Base-by-base conservation (phyloP, 2,797 vertebrate species). In the Muscicapa striata region DNA sequence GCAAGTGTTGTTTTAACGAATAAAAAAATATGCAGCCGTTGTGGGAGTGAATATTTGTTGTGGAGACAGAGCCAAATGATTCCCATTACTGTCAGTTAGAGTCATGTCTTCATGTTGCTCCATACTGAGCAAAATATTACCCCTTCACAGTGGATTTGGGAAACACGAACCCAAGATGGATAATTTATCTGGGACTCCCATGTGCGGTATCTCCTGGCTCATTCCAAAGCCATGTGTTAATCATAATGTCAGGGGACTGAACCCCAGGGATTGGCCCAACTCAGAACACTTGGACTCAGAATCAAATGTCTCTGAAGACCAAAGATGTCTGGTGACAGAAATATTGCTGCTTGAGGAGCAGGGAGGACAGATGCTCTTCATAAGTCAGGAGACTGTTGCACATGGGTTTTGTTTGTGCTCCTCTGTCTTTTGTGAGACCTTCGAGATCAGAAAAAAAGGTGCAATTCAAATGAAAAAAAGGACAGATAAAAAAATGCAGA, bases 101-200 rank as follows among this genome's bases (percentile, higher is more conserved):
- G 84, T 91, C 69, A 52, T 73, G 61, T 90, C 78, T 89, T 77
- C 36, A 22, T 61, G 43, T 40, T 61, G n/a, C 40, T 89, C 72
- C 78, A 91, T 29, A 89, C 81, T 81, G 73, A 84, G 62, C n/a
- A 89, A 85, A 94, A 78, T 91, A 95, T 85, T 83, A 80, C 89
- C 58, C 63, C 41, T 69, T 80, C 84, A n/a, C 23, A 72, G 49
- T 13, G 61, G 46, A 51, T 48, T 87, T 83, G 74, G 81, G 93
- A 76, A 74, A 38, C 43, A 84, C 2, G 15, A 87, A 48, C 0
- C 22, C 61, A 55, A 55, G 61, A 80, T 57, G 77, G 29, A 34
- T 81, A 45, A 84, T 72, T 87, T 87, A 87, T 66, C 54, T 82
- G 41, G 59, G 73, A 34, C 32, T 68, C 82, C 34, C 58, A 55